Base-by-base conservation (phyloP, 1,140 invertebrate species). In the Cataglyphis hispanica region DNA sequence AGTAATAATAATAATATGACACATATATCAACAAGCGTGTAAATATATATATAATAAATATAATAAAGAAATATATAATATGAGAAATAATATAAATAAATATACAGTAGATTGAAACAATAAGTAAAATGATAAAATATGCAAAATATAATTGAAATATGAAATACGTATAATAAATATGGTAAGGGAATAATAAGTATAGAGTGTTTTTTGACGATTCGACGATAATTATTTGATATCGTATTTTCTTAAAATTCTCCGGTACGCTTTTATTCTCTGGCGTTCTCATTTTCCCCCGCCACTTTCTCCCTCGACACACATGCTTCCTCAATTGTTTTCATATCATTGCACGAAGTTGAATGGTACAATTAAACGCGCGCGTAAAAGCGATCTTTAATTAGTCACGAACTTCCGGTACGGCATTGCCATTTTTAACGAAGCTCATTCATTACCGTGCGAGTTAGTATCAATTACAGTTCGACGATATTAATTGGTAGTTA, bases 321-420 rank as follows among this genome's bases (percentile, higher is more conserved):
- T 70, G 46, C 10, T 10, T 40, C 40, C 53, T 43, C 37, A 72
- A 81, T 81, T 70, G 50, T 81, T 72, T 70, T 72, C 53, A 7
- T 72, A 81, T 72, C 34, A 81, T 72, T 81, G 53, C 53, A 67
- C 22, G 34, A 13, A 56, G 22, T 70, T 4, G 64, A 31, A 70
- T 25, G 50, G 4, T 25, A 72, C 19, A 64, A 43, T 81, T 81
- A 72, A 37, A 60, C 37, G 37, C 13, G 37, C 25, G 78, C 25
- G 58, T 72, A 60, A 81, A 81, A 40, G 78, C 19, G 19, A 37
- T 25, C 19, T 81, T 81, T 81, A 81, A 81, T 81, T 81, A 80
- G 76, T 67, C 31, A 72, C 37, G 66, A 81, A 81, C 19, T 81
- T 81, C 66, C 50, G 37, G 11, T 37, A 81, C 78, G 34, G 34